Evolutionary conservation across 37 sponge, comb jelly and placozoan genomes (phyloP).

Genomic region (Ephydatia muelleri): DNA sequence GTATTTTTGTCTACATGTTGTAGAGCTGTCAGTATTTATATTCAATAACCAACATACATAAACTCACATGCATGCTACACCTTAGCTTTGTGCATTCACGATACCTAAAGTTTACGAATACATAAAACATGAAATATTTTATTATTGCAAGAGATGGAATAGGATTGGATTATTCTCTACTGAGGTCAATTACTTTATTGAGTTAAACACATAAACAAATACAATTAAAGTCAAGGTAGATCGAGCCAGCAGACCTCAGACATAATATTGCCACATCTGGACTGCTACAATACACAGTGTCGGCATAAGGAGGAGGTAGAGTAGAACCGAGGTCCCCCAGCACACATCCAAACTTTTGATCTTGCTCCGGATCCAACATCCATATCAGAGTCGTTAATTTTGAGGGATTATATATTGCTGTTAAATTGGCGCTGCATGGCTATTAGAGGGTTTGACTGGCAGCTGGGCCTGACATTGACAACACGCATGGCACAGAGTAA

Average conservation of each 20-base stretch:
- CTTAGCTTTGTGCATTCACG: background rate
- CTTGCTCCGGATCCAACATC: background rate
- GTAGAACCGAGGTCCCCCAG: background rate
- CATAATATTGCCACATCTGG: background rate
- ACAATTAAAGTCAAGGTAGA: conserved; percentile 1
- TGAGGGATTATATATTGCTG: conserved; percentile 1
- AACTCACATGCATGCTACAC: conserved; percentile 1
- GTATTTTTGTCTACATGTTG: too few relatives aligned
- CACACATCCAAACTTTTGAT: conserved; percentile 1
- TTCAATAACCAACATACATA: background rate
- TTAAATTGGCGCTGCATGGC: background rate
- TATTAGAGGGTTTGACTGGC: background rate
- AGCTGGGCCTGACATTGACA: background rate
- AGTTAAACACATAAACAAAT: background rate
- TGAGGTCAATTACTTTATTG: background rate
- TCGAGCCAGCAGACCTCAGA: background rate
- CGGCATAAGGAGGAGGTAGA: background rate
- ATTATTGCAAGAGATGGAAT: background rate
- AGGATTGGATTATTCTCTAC: background rate
- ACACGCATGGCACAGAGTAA: background rate
- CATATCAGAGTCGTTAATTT: background rate
- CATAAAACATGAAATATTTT: background rate
- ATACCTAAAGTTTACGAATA: background rate
- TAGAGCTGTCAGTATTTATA: background rate
- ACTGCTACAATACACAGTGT: background rate